Evolutionary conservation across 2,888 invertebrate genomes (phyloP).

Genomic region (Neoascia interrupta): DNA sequence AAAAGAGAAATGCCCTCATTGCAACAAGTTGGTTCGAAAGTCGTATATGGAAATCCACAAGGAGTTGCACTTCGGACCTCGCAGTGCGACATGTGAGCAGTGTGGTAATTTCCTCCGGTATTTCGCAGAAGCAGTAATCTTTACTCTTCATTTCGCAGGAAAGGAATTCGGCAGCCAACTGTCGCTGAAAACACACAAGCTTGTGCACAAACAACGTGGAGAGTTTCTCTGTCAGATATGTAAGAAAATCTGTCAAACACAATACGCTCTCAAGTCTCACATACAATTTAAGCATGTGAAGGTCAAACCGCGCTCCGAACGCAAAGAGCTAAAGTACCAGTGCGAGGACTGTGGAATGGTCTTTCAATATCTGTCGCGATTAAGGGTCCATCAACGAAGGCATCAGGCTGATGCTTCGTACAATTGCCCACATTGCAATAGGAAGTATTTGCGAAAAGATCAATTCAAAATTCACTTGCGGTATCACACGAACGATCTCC

Average conservation of each 20-base stretch:
- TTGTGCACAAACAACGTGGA: slow-evolving; percentile 33
- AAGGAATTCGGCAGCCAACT: slow-evolving; percentile 27
- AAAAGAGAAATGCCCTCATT: slow-evolving; percentile 22
- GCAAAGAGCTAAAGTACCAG: slow-evolving; percentile 25
- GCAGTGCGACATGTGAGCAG: slow-evolving; percentile 11
- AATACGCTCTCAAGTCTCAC: slow-evolving; percentile 33
- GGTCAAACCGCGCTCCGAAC: neutral
- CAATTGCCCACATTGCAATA: slow-evolving; percentile 24
- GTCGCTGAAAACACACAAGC: slow-evolving; percentile 13
- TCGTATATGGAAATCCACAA: slow-evolving; percentile 44
- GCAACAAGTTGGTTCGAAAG: slow-evolving; percentile 23
- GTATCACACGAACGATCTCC: slow-evolving; percentile 60
- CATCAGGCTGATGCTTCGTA: slow-evolving; percentile 18
- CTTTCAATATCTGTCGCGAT: slow-evolving; percentile 35
- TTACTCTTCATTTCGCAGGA: neutral
- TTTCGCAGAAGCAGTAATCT: neutral
- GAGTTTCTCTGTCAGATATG: slow-evolving; percentile 36
- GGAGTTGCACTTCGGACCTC: slow-evolving; percentile 22
- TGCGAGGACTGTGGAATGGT: slow-evolving; percentile 46
- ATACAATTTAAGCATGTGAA: slow-evolving; percentile 34
- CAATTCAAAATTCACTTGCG: slow-evolving; percentile 63
- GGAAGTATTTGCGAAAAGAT: slow-evolving; percentile 25
- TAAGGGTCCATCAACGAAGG: slow-evolving; percentile 29
- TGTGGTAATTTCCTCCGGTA: slow-evolving; percentile 18
- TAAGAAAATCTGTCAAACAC: slow-evolving; percentile 28